Evolutionary conservation across 2,888 invertebrate genomes (phyloP).

Genomic region (Blastobasis adustella): DNA sequence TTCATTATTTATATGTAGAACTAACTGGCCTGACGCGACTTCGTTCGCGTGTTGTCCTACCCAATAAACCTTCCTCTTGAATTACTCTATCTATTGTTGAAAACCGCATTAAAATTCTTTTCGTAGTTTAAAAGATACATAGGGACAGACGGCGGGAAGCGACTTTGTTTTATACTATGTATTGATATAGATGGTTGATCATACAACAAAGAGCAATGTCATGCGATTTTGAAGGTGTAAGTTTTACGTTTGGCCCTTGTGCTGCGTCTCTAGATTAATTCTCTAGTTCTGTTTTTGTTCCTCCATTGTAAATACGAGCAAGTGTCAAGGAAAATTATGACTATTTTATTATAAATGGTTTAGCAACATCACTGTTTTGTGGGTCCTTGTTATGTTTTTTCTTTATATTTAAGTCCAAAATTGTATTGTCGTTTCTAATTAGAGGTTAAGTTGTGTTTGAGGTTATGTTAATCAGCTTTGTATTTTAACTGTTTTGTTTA

Average conservation of each 20-base stretch:
- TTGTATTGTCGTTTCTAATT: slow-evolving; percentile 12
- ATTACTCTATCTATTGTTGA: no score
- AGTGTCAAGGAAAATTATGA: slow-evolving; percentile 57
- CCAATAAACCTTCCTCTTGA: no score
- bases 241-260: slow-evolving; percentile 52
- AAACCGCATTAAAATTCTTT: no score
- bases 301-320: slow-evolving; percentile 69
- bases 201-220: slow-evolving; percentile 30
- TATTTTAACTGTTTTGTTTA: not conserved
- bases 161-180: no score
- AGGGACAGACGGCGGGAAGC: no score
- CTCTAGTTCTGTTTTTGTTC: slow-evolving; percentile 30
- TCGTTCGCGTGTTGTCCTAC: no score
- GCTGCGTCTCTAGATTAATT: slow-evolving; percentile 50
- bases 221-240: slow-evolving; percentile 35
- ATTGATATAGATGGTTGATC: no score
- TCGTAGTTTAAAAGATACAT: no score
- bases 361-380: slow-evolving; percentile 46
- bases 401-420: slow-evolving; percentile 15
- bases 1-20: no score
- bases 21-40: no score
- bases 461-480: not conserved
- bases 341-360: slow-evolving; percentile 5
- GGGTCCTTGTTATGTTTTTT: slow-evolving; percentile 19
- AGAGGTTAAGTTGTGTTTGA: not conserved